Conservation (phyloP, 2,113 vertebrate genomes). For the Poeciliopsis prolifica region DNA sequence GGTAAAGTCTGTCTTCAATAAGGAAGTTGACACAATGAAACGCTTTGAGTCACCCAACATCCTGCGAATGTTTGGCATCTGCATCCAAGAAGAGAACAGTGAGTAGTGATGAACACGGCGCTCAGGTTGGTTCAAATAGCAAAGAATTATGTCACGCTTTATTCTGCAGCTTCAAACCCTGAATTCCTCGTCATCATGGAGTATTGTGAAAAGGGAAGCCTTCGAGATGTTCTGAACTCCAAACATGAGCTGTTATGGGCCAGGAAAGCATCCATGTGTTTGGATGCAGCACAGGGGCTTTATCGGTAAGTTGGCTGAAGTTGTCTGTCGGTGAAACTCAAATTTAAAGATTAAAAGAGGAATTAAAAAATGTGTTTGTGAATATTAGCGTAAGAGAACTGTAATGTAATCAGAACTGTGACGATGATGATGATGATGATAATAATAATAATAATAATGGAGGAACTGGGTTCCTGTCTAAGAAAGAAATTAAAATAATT, state of each 20-base stretch:
- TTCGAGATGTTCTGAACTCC: slow-evolving; percentile 82
- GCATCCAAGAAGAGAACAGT: slow-evolving; percentile 82
- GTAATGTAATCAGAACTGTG: too few species aligned
- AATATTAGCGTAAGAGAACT: neutral
- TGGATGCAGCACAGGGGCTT: slow-evolving; percentile 85
- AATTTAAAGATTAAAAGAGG: neutral
- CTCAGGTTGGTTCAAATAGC: neutral
- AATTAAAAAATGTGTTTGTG: neutral
- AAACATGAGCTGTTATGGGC: slow-evolving; percentile 73
- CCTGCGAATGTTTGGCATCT: slow-evolving; percentile 90
- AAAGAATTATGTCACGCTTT: neutral
- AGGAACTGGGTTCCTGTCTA: too few species aligned
- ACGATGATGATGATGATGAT: too few species aligned
- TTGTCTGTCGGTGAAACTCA: neutral
- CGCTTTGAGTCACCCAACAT: slow-evolving; percentile 89
- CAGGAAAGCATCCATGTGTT: slow-evolving; percentile 78
- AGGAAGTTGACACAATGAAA: slow-evolving; percentile 85
- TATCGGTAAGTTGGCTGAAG: slow-evolving; percentile 79
- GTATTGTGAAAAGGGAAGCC: slow-evolving; percentile 86
- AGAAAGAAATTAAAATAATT: too few species aligned
- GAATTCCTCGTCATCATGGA: slow-evolving; percentile 88
- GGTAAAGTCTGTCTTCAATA: slow-evolving; percentile 78
- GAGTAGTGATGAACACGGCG: slow-evolving; percentile 12
- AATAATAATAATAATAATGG: too few species aligned
- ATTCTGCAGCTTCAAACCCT: slow-evolving; percentile 73